Evolutionary conservation across 2,113 vertebrate species (phyloP).

Genomic region (Muntiacus reevesi): DNA sequence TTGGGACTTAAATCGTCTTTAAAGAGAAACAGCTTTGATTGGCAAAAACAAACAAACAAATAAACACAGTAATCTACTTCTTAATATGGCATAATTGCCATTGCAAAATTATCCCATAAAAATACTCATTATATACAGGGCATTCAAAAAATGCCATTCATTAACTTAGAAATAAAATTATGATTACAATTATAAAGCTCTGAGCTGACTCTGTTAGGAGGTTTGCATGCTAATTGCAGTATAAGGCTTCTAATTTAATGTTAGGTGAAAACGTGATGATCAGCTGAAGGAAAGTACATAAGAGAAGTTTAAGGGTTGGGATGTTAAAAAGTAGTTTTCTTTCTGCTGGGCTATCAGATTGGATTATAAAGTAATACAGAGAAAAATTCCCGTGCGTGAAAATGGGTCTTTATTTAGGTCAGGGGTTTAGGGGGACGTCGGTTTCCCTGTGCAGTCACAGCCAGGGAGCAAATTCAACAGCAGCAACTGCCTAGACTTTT

Average conservation of each 20-base stretch:
- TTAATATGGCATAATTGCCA: constrained; percentile 63
- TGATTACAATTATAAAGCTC: constrained; percentile 69
- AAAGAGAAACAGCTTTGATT: constrained; percentile 47
- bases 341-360: neutral
- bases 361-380: neutral
- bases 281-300: neutral
- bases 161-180: constrained; percentile 68
- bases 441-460: neutral
- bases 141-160: constrained; percentile 56
- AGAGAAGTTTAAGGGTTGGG: constrained; percentile 21
- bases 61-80: constrained; percentile 52
- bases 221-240: constrained; percentile 60
- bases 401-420: neutral
- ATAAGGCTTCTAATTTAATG: constrained; percentile 58
- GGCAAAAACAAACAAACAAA: neutral
- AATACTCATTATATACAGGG: constrained; percentile 62
- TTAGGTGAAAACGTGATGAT: constrained; percentile 36
- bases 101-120: constrained; percentile 63
- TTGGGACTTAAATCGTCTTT: constrained; percentile 22
- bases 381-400: neutral
- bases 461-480: neutral
- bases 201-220: constrained; percentile 36
- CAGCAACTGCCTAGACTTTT: neutral
- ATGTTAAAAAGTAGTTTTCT: neutral
- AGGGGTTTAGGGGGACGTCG: neutral